Percentiles rank a stretch among this genome's conserved stretches.
phyloP scores from a whole-genome alignment of 2,797 vertebrate species.

The Erpetoichthys calabaricus region DNA sequence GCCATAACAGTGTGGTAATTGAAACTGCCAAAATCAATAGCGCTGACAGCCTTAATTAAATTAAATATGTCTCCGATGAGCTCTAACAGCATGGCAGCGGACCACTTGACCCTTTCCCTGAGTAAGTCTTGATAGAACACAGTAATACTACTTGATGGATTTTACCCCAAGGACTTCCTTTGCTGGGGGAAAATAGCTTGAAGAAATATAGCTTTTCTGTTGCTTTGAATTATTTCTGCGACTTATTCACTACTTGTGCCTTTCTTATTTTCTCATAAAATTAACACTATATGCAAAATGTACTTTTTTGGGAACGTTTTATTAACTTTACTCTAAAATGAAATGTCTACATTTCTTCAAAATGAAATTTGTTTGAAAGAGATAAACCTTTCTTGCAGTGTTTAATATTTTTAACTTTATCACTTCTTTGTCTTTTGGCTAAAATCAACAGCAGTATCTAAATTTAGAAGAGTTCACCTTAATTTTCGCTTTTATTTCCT shows the following conservation, averaged over 20 bases:
- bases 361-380: no score
- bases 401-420: no score
- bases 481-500: no score
- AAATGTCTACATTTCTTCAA: no score
- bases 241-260: slow-evolving; percentile 10
- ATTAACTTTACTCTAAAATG: no score
- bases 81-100: slow-evolving; percentile 44
- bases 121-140: slow-evolving; percentile 40
- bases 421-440: no score
- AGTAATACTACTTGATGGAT: slow-evolving; percentile 46
- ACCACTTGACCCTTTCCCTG: slow-evolving; percentile 55
- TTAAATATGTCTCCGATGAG: slow-evolving; percentile 85
- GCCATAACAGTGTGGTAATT: slow-evolving; percentile 81
- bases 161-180: slow-evolving; percentile 47
- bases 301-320: no score
- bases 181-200: slow-evolving; percentile 33
- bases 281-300: no score
- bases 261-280: no score
- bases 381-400: no score
- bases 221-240: slow-evolving; percentile 14
- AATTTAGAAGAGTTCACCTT: no score
- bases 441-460: no score
- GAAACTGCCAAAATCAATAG: slow-evolving; percentile 98
- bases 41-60: slow-evolving; percentile 96
- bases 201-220: slow-evolving; percentile 21